phyloP scores from a whole-genome alignment of 1,140 invertebrate species.

The Ctenoplectra terminalis region DNA sequence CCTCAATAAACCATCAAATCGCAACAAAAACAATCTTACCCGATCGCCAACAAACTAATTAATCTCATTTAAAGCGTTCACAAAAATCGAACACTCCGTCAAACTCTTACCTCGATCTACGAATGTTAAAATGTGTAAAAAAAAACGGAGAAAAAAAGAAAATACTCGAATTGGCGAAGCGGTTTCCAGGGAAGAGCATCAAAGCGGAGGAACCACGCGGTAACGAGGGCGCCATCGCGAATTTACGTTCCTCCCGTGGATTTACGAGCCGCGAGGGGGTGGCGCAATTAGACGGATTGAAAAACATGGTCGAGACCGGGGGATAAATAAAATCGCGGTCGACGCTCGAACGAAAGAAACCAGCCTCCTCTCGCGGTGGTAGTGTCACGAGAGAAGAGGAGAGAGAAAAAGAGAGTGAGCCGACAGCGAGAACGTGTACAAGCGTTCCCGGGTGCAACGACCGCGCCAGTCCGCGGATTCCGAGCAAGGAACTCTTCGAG shows the following conservation, averaged over 20 bases:
- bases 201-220: no score
- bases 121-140: no score
- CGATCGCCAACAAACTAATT: no score
- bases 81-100: neutral
- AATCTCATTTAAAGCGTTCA: no score
- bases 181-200: neutral
- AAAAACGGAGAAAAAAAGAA: no score
- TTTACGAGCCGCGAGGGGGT: constrained; percentile 17
- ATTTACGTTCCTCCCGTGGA: constrained; percentile 13
- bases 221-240: constrained; percentile 1
- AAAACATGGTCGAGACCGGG: constrained; percentile 2
- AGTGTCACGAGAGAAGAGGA: constrained; percentile 40
- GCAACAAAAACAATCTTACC: no score
- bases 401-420: constrained; percentile 54
- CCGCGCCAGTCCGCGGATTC: constrained; percentile 71
- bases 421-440: constrained; percentile 28
- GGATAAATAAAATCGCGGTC: constrained; percentile 38
- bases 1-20: no score
- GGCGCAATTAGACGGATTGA: constrained; percentile 42
- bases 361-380: neutral
- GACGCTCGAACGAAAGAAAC: neutral
- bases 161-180: neutral
- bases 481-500: constrained; percentile 68
- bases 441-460: constrained; percentile 70
- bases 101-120: no score